Percentiles rank a stretch among this genome's conserved stretches.
phyloP scores from a whole-genome alignment of 1,140 invertebrate species.

The Drosophila yakuba region DNA sequence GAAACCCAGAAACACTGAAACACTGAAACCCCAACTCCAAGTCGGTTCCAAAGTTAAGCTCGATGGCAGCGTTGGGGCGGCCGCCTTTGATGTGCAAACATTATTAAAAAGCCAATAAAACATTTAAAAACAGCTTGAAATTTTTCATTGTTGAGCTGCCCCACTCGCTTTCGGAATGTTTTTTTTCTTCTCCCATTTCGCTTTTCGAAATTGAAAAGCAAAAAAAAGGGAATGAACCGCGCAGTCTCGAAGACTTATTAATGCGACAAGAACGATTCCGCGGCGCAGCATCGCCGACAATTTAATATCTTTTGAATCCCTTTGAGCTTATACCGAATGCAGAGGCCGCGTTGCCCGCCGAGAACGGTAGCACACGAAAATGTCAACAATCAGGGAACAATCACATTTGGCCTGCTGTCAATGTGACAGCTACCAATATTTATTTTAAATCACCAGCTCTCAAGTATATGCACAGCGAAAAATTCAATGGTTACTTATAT shows the following conservation, averaged over 20 bases:
- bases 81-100: constrained; percentile 75
- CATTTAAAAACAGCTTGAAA: constrained; percentile 83
- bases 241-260: constrained; percentile 70
- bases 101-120: constrained; percentile 83
- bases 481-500: not conserved
- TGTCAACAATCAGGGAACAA: constrained; percentile 81
- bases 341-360: constrained; percentile 20
- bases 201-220: constrained; percentile 71
- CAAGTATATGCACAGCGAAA: constrained; percentile 20
- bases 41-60: constrained; percentile 8
- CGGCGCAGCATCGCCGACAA: constrained; percentile 66
- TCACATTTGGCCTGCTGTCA: constrained; percentile 82
- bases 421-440: constrained; percentile 81
- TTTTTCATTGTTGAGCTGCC: constrained; percentile 74
- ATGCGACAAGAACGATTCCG: constrained; percentile 67
- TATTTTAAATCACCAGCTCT: constrained; percentile 77
- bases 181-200: constrained; percentile 14
- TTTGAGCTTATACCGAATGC: constrained; percentile 47
- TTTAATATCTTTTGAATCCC: constrained; percentile 78
- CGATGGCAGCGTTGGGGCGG: constrained; percentile 55
- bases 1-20: constrained; percentile 14
- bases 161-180: constrained; percentile 30
- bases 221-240: constrained; percentile 18
- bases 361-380: constrained; percentile 70
- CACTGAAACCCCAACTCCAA: constrained; percentile 15